Evolutionary conservation across 1,140 invertebrate genomes (phyloP).

Genomic region (Zaprionus inermis): DNA sequence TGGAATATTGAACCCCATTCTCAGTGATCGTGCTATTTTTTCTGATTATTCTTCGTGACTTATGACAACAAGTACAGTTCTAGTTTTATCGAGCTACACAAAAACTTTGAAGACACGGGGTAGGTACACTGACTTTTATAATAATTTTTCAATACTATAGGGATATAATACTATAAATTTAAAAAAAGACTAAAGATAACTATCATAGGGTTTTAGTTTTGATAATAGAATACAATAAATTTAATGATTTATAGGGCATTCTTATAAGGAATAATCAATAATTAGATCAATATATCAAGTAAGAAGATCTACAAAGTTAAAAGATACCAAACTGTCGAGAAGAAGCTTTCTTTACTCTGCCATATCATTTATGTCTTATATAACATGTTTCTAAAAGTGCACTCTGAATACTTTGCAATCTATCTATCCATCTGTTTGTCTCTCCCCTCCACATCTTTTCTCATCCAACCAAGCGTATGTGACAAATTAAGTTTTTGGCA

Average conservation of each 20-base stretch:
- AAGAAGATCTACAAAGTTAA: background rate
- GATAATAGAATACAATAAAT: too few relatives aligned
- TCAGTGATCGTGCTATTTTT: constrained; percentile 19
- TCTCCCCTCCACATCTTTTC: background rate
- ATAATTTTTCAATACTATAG: background rate
- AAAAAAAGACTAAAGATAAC: background rate
- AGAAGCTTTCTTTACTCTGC: too few relatives aligned
- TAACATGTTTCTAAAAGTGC: too few relatives aligned
- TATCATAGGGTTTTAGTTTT: background rate
- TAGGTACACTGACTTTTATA: background rate
- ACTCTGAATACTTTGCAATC: too few relatives aligned
- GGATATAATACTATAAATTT: background rate
- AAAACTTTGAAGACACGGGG: too few relatives aligned
- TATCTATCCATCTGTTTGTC: background rate
- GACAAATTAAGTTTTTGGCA: constrained; percentile 39
- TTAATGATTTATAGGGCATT: too few relatives aligned
- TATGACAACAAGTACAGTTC: background rate
- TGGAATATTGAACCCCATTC: constrained; percentile 7
- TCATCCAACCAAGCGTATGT: constrained; percentile 39
- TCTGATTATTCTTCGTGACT: background rate
- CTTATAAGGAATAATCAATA: too few relatives aligned
- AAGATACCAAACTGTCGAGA: too few relatives aligned
- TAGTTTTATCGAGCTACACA: background rate
- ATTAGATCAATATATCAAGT: too few relatives aligned
- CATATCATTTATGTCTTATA: too few relatives aligned